A percentile compares a stretch with the other conserved stretches of the same genome.
These are phyloP conservation scores for Mobula hypostoma DNA, from an alignment of 2,113 vertebrate species.

Conservation along the genomic window DNA sequence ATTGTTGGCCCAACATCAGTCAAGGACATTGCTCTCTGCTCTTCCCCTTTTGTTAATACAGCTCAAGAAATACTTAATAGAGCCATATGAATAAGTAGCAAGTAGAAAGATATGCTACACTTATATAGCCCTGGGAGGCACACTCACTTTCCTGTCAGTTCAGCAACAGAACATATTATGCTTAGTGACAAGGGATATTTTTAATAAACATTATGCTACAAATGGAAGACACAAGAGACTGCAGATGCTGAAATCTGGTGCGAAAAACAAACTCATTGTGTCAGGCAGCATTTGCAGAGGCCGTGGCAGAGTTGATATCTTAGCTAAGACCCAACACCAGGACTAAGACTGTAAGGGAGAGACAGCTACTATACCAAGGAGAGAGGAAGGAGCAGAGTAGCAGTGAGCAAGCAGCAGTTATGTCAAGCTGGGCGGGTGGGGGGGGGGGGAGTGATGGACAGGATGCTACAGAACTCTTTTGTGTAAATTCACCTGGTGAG, in stretches of 20 bases:
- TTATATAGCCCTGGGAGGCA: neutral
- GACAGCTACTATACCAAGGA: too few species aligned
- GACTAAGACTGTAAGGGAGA: too few species aligned
- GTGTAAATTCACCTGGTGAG: neutral
- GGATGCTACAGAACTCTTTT: neutral
- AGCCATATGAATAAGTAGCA: neutral
- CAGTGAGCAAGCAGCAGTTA: too few species aligned
- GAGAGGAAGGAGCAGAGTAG: too few species aligned
- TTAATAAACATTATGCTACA: neutral
- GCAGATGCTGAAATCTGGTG: too few species aligned
- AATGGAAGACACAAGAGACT: neutral
- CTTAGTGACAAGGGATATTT: neutral
- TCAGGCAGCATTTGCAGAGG: too few species aligned
- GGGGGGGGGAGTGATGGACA: too few species aligned
- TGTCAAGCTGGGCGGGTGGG: too few species aligned
- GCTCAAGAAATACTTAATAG: neutral
- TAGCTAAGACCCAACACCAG: too few species aligned
- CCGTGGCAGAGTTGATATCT: too few species aligned
- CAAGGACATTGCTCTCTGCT: neutral
- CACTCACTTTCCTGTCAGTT: slow-evolving; percentile 40
- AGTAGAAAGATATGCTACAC: neutral
- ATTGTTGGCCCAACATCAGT: neutral
- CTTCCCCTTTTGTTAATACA: neutral
- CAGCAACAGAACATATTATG: neutral
- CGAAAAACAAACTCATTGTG: too few species aligned